Conservation (phyloP, 1,140 invertebrate genomes). For the Drosophila mauritiana region DNA sequence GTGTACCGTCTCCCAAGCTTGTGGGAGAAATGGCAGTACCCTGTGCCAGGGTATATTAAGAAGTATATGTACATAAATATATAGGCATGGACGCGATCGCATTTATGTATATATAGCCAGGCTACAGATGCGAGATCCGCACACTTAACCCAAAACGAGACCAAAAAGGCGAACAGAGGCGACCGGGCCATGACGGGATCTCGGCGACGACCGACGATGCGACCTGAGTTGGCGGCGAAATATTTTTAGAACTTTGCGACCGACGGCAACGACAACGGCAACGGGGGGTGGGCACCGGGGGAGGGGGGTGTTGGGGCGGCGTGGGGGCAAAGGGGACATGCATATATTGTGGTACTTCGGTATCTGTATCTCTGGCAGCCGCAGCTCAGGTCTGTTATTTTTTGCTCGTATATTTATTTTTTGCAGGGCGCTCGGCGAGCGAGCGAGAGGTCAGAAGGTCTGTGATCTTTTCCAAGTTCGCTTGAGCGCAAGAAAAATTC, state of each 20-base stretch:
- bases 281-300: slow-evolving; percentile 1
- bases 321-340: slow-evolving; percentile 60
- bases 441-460: slow-evolving; percentile 77
- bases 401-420: slow-evolving; percentile 38
- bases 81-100: slow-evolving; percentile 25
- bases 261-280: slow-evolving; percentile 25
- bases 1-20: background rate
- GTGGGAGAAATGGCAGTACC: slow-evolving; percentile 9
- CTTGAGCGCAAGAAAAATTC: slow-evolving; percentile 64
- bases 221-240: slow-evolving; percentile 73
- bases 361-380: slow-evolving; percentile 60
- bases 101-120: slow-evolving; percentile 32
- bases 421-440: slow-evolving; percentile 48
- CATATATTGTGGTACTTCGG: slow-evolving; percentile 71
- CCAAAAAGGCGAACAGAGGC: slow-evolving; percentile 67
- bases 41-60: slow-evolving; percentile 31
- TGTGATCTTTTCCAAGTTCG: slow-evolving; percentile 77
- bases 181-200: slow-evolving; percentile 69
- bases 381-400: slow-evolving; percentile 37
- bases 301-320: slow-evolving; percentile 4
- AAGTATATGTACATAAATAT: slow-evolving; percentile 25
- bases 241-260: slow-evolving; percentile 78
- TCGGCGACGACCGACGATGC: slow-evolving; percentile 70
- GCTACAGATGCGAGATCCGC: slow-evolving; percentile 62
- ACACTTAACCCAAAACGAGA: slow-evolving; percentile 81